Evolutionary conservation across 2,888 invertebrate genomes (phyloP).

Genomic region (Corythucha ciliata): DNA sequence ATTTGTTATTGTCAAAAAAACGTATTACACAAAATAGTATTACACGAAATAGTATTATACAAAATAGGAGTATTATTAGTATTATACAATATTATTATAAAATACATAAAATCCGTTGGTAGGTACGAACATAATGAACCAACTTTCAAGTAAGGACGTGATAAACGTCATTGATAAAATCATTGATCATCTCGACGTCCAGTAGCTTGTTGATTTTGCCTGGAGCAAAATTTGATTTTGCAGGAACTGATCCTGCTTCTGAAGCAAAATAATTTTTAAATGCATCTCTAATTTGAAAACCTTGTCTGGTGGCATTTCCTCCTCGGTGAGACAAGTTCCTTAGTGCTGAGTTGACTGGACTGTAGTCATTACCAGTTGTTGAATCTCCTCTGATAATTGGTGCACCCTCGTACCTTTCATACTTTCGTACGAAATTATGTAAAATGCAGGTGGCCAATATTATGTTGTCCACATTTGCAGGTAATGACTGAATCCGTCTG

Average conservation of each 20-base stretch:
- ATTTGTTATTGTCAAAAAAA: too few relatives aligned
- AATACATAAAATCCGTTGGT: too few relatives aligned
- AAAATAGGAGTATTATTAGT: too few relatives aligned
- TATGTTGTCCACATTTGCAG: constrained; percentile 10
- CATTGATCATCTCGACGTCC: too few relatives aligned
- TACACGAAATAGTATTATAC: too few relatives aligned
- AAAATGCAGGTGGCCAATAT: constrained; percentile 19
- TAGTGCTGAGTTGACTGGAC: constrained; percentile 1
- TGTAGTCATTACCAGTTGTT: constrained; percentile 1
- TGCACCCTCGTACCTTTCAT: constrained; percentile 1
- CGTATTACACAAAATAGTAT: too few relatives aligned
- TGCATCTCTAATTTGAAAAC: constrained; percentile 1
- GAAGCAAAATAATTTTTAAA: constrained; percentile 1
- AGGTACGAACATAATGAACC: too few relatives aligned
- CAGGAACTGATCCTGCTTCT: constrained; percentile 1
- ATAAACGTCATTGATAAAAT: too few relatives aligned
- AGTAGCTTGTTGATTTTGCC: too few relatives aligned
- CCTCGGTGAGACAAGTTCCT: constrained; percentile 1
- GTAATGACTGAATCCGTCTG: constrained; percentile 16
- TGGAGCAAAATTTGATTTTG: too few relatives aligned
- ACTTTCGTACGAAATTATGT: constrained; percentile 18
- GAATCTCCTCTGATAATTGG: constrained; percentile 1
- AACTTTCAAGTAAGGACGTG: too few relatives aligned
- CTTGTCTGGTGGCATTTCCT: constrained; percentile 1
- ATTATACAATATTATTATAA: too few relatives aligned